Evolutionary conservation across 64 coral and sea anemone species (phyloP).

Genomic region (Stylophora pistillata): DNA sequence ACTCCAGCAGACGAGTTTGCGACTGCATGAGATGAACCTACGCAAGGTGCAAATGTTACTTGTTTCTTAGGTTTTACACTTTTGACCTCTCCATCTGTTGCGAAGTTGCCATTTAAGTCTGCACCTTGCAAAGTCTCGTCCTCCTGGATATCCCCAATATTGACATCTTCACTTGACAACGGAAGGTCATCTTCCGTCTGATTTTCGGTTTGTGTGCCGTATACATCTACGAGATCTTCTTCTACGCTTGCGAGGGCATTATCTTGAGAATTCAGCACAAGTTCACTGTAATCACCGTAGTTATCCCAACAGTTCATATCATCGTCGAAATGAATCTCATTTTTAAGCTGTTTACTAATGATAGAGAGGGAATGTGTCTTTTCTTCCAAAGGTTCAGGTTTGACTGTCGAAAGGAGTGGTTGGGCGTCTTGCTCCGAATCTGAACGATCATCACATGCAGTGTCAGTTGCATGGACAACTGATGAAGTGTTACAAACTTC

Average conservation of each 20-base stretch:
- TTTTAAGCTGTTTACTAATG: slow-evolving; percentile 27
- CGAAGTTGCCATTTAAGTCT: too few relatives aligned
- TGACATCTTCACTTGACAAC: neutral
- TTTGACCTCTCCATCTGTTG: neutral
- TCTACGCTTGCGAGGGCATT: slow-evolving; percentile 41
- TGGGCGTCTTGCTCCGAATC: neutral
- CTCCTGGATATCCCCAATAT: neutral
- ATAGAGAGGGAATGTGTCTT: neutral
- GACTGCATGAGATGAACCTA: neutral
- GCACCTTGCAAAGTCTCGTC: neutral
- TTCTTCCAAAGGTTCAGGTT: neutral
- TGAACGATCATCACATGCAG: neutral
- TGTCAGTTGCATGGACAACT: neutral
- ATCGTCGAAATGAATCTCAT: neutral
- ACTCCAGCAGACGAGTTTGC: neutral
- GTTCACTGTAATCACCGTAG: neutral
- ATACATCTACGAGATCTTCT: slow-evolving; percentile 26
- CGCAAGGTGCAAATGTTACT: neutral
- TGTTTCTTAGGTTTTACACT: neutral
- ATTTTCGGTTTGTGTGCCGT: neutral
- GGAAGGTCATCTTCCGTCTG: neutral
- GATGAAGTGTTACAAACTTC: neutral
- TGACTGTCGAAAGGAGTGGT: neutral
- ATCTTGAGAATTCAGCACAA: slow-evolving; percentile 26
- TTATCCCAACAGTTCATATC: neutral